Conservation (phyloP, 2,113 vertebrate species). For the Camelus dromedarius region DNA sequence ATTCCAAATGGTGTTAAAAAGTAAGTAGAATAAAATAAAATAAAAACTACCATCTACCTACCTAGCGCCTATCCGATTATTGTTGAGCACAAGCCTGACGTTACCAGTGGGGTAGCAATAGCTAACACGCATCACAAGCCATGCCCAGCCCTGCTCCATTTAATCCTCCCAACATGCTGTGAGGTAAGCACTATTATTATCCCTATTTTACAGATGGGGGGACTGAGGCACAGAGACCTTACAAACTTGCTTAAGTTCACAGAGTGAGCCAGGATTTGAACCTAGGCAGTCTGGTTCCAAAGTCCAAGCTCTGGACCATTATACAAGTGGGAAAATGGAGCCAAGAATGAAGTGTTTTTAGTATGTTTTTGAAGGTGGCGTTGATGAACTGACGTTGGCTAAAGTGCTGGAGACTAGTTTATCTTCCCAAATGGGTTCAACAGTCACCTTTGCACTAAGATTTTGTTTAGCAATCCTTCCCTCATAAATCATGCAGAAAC, state of each 20-base stretch:
- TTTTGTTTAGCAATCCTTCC: not conserved
- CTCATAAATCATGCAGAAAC: not conserved
- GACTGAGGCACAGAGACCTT: constrained; percentile 61
- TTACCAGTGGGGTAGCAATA: not conserved
- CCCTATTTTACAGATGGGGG: constrained; percentile 61
- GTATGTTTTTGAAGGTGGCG: not conserved
- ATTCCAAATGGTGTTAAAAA: not conserved
- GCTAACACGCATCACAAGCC: not conserved
- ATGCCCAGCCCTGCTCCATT: not conserved
- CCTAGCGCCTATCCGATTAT: not conserved
- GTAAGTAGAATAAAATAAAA: not conserved
- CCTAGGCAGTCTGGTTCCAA: not conserved
- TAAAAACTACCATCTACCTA: not conserved
- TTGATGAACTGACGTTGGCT: not conserved
- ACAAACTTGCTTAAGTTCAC: constrained; percentile 27
- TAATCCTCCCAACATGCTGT: not conserved
- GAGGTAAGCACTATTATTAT: not conserved
- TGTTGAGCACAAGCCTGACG: not conserved
- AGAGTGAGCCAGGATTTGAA: not conserved
- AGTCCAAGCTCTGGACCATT: not conserved
- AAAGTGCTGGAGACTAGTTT: not conserved
- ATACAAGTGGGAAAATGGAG: not conserved
- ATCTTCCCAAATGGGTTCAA: not conserved
- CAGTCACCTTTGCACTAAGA: not conserved
- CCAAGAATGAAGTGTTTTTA: not conserved